phyloP scores from a whole-genome alignment of 1,140 invertebrate genomes.

The Macrostomum lignano region DNA sequence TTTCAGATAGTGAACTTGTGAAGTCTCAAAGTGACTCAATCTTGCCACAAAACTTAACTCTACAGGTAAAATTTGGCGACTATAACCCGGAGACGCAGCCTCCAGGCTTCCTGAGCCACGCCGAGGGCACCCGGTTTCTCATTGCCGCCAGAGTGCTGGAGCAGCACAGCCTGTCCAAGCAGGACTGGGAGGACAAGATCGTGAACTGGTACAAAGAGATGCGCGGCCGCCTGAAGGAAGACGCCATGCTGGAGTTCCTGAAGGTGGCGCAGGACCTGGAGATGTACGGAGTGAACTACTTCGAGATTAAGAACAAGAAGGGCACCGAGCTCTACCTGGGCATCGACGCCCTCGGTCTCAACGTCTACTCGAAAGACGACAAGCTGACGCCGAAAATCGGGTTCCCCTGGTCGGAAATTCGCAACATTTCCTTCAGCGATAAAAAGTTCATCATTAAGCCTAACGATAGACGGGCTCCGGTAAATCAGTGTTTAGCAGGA shows the following conservation, averaged over 20 bases:
- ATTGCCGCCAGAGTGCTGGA: constrained; percentile 39
- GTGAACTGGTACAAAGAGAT: constrained; percentile 81
- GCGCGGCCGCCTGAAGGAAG: constrained; percentile 51
- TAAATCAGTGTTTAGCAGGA: too few relatives aligned
- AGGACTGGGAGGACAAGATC: constrained; percentile 93
- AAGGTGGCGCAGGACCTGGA: constrained; percentile 81
- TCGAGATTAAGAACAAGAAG: constrained; percentile 75
- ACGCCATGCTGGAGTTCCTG: constrained; percentile 7
- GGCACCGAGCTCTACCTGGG: constrained; percentile 80
- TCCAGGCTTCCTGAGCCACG: constrained; percentile 60
- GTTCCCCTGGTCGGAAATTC: constrained; percentile 95
- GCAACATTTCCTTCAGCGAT: constrained; percentile 84
- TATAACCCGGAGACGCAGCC: constrained; percentile 62
- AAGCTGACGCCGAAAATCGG: constrained; percentile 55
- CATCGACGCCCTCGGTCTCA: constrained; percentile 77
- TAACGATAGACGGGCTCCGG: constrained; percentile 60
- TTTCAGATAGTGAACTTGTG: too few relatives aligned
- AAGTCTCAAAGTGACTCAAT: too few relatives aligned
- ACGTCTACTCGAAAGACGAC: constrained; percentile 91
- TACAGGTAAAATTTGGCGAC: constrained; percentile 62
- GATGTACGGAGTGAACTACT: constrained; percentile 90
- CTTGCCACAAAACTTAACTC: too few relatives aligned
- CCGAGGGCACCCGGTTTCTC: too few relatives aligned
- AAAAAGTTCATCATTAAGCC: constrained; percentile 97
- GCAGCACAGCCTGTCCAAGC: constrained; percentile 84